Conservation (phyloP, 2,888 invertebrate species). For the Flabesymbios commensalis region DNA sequence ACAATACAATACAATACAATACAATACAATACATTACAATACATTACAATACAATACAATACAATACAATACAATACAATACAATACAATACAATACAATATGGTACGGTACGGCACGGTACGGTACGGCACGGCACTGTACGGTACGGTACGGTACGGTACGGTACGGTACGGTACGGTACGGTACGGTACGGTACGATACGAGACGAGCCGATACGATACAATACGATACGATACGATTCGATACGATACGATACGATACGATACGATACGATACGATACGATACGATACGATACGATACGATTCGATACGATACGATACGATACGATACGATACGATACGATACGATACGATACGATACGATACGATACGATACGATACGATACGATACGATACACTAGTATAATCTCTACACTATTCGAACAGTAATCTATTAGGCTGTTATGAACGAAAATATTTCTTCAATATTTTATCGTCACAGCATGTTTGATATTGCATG, state of each 20-base stretch:
- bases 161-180: background rate
- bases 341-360: background rate
- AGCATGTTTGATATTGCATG: too few species aligned
- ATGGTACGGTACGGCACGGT: background rate
- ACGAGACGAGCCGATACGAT: slow-evolving; percentile 9
- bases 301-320: slow-evolving; percentile 1
- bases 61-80: slow-evolving; percentile 1
- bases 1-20: background rate
- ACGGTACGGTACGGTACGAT: slow-evolving; percentile 11
- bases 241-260: background rate
- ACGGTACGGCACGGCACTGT: background rate
- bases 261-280: background rate
- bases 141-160: slow-evolving; percentile 5
- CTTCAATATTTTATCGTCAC: too few species aligned
- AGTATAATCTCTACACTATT: too few species aligned
- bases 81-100: background rate
- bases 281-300: slow-evolving; percentile 2
- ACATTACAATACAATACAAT: background rate
- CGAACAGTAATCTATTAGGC: too few species aligned
- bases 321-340: background rate
- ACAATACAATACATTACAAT: background rate
- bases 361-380: background rate
- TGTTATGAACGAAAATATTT: too few species aligned
- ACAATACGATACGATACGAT: background rate
- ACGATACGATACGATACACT: slow-evolving; percentile 5